Percentiles rank a stretch among this genome's conserved stretches.
Evolutionary conservation across 2,888 invertebrate genomes (phyloP).

Genomic region (Mythimna ferrago): DNA sequence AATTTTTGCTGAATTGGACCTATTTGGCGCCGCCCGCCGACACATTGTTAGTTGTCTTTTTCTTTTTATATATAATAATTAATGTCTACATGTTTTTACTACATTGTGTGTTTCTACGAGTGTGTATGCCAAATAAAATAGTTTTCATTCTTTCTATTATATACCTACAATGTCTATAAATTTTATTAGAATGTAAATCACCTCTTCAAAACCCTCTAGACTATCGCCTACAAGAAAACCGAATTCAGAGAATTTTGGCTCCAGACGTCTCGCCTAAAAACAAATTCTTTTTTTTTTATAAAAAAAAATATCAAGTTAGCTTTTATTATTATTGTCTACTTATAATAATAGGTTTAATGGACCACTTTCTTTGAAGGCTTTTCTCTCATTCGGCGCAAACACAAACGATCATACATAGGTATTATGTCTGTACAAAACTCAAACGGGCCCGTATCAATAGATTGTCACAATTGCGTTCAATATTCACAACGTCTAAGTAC

Average conservation of each 20-base stretch:
- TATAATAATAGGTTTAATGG: conserved; percentile 5
- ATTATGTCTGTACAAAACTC: conserved; percentile 6
- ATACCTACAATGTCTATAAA: neutral
- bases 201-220: neutral
- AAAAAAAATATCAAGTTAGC: conserved; percentile 6
- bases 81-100: no score
- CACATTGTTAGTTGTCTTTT: no score
- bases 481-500: conserved; percentile 43
- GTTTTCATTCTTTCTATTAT: no score
- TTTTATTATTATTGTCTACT: conserved; percentile 2
- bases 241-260: neutral
- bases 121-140: no score
- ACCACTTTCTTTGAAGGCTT: conserved; percentile 16
- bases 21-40: no score
- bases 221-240: neutral
- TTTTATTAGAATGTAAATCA: neutral
- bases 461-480: conserved; percentile 41
- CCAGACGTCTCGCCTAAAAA: neutral
- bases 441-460: conserved; percentile 23
- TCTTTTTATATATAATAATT: no score
- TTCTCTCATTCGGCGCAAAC: conserved; percentile 7
- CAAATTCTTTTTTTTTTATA: neutral
- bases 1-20: no score
- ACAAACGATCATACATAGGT: conserved; percentile 12
- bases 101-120: no score